A percentile compares a stretch with the other conserved stretches of the same genome.
phyloP scores from a whole-genome alignment of 2,888 invertebrate genomes.

The Gonocerus acuteangulatus region DNA sequence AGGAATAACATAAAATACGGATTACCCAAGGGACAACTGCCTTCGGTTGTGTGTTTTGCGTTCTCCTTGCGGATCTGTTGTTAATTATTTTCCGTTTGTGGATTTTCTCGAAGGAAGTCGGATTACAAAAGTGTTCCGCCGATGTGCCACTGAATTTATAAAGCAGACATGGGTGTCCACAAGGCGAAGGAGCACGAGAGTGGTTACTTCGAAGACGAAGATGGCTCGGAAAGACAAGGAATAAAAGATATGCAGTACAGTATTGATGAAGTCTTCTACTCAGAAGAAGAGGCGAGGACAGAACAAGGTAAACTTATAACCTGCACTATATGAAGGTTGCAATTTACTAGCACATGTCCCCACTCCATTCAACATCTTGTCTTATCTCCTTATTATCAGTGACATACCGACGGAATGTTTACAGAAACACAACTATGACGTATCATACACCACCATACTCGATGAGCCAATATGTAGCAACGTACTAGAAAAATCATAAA shows the following conservation, averaged over 20 bases:
- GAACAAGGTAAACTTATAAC: conserved; percentile 20
- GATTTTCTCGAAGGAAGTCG: not conserved
- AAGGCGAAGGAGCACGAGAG: conserved; percentile 70
- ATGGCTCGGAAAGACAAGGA: conserved; percentile 31
- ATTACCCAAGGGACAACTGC: not conserved
- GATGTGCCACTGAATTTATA: conserved; percentile 1
- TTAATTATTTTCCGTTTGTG: not conserved
- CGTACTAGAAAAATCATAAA: too few relatives aligned
- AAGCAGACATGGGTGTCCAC: conserved; percentile 52
- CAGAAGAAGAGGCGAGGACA: conserved; percentile 22
- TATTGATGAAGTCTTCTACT: conserved; percentile 24
- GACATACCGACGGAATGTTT: too few relatives aligned
- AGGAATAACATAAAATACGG: too few relatives aligned
- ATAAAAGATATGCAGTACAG: conserved; percentile 25
- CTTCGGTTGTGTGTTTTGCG: not conserved
- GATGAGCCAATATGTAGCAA: too few relatives aligned
- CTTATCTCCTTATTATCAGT: too few relatives aligned
- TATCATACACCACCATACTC: too few relatives aligned
- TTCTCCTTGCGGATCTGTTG: not conserved
- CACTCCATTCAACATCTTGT: too few relatives aligned
- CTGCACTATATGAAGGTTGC: conserved; percentile 2
- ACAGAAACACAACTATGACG: too few relatives aligned
- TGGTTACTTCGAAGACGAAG: conserved; percentile 69
- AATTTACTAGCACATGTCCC: too few relatives aligned
- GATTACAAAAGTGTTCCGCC: not conserved